Base-by-base conservation (phyloP, 1,140 invertebrate genomes). In the Rhizoglyphus robini region DNA sequence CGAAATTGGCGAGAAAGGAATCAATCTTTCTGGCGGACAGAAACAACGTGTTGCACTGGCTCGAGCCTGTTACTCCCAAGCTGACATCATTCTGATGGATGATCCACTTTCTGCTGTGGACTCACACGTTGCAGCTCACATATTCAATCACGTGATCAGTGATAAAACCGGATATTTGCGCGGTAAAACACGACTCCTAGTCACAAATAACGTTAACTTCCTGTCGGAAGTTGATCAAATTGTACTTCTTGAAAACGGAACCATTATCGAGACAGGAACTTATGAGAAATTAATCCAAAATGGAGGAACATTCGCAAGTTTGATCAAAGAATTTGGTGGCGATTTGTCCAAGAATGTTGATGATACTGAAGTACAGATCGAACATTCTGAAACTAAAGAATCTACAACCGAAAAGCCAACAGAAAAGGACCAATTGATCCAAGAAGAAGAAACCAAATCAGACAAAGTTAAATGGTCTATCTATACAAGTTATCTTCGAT, bases 401-500 rank as follows among this genome's bases (percentile, higher is more conserved):
- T 49, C 60, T 18, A 18, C 51, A 23, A 41, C 49, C 30, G 30
- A 65, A 49, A 46, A 23, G 49, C 20, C 11, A 36, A 20, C 70
- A 88, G 18, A n/a, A n/a, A n/a, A n/a, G n/a, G 36, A 20, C 70
- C 88, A 90, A 77, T 78, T 94, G 3, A 91, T 93, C 69, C 88
- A 94, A 77, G 80, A 79, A 1, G 90, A 94, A 74, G 90, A 90
- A 76, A 78, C 88, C 0, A 87, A 94, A 82, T 92, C 88, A 8
- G 90, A 90, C 68, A 88, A 87, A 74, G 90, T 91, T 0, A 91
- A 91, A 80, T 84, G 86, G 80, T 75, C 79, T 66, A 89, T 96
- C 0, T 96, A 96, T 78, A 81, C 85, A 67, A 84, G 81, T 27
- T 71, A 72, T 65, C 68, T 72, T 15, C 68, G 69, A 34, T 46